Evolutionary conservation across 53 echinoderm and acorn worm species (phyloP).

Genomic region (Hippasteria phrygiana): DNA sequence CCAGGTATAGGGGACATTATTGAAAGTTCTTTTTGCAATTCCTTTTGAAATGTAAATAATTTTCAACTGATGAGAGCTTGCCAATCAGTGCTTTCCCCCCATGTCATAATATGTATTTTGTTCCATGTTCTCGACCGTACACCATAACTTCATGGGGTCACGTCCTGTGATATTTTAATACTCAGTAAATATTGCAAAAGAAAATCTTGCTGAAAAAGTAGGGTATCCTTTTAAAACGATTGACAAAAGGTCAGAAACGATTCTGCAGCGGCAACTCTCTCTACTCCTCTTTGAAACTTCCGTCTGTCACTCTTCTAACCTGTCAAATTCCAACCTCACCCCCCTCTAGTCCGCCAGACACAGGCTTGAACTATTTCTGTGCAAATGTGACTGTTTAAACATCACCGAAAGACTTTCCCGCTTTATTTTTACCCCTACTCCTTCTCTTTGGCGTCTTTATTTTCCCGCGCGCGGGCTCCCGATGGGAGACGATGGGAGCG

Average conservation of each 20-base stretch:
- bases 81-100: too few species aligned
- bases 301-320: not conserved
- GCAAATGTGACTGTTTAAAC: slow-evolving; percentile 44
- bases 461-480: slow-evolving; percentile 24
- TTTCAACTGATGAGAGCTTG: too few species aligned
- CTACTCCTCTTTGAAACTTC: not conserved
- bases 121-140: too few species aligned
- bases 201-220: not conserved
- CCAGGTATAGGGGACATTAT: too few species aligned
- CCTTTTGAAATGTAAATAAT: too few species aligned
- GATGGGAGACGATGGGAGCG: slow-evolving; percentile 34
- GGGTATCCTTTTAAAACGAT: not conserved
- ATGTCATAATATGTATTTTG: too few species aligned
- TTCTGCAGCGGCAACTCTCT: not conserved
- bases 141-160: too few species aligned
- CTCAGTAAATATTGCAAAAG: too few species aligned
- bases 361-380: slow-evolving; percentile 19
- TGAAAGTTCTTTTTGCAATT: too few species aligned
- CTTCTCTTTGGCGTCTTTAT: not conserved
- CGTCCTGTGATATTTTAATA: too few species aligned
- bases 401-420: not conserved
- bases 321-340: too few species aligned
- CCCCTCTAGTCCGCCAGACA: too few species aligned
- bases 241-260: not conserved
- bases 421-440: not conserved